Conservation (phyloP, 1,140 invertebrate genomes). For the Berghia stephanieae region DNA sequence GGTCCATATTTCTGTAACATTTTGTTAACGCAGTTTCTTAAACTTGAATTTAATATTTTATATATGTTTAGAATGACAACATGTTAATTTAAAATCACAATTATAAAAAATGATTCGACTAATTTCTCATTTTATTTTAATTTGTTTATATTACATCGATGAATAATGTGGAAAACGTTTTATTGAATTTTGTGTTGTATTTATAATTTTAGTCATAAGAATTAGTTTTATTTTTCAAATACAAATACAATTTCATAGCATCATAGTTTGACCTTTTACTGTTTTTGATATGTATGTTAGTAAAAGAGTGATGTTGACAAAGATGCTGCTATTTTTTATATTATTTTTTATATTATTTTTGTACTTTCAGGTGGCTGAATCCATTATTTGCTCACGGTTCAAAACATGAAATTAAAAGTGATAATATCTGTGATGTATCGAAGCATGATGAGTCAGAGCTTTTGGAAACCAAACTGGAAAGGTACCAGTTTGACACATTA, state of each 20-base stretch:
- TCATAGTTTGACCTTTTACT: not conserved
- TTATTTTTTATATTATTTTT: not conserved
- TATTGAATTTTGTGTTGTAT: too few relatives aligned
- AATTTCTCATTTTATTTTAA: not conserved
- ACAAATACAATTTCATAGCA: not conserved
- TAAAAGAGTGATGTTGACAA: not conserved
- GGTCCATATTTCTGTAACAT: too few relatives aligned
- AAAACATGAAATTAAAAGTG: slow-evolving; percentile 26
- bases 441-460: slow-evolving; percentile 34
- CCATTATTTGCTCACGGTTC: slow-evolving; percentile 35
- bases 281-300: not conserved
- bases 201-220: not conserved
- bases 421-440: slow-evolving; percentile 38
- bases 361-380: slow-evolving; percentile 36
- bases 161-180: too few relatives aligned
- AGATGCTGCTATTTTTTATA: not conserved
- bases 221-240: slow-evolving; percentile 1
- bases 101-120: not conserved
- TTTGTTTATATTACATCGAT: too few relatives aligned
- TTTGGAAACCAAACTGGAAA: slow-evolving; percentile 32
- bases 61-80: too few relatives aligned
- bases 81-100: too few relatives aligned
- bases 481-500: slow-evolving; percentile 26
- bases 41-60: not conserved
- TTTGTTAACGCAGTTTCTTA: too few relatives aligned